phyloP scores from a whole-genome alignment of 2,888 invertebrate genomes.

The Tinea trinotella region DNA sequence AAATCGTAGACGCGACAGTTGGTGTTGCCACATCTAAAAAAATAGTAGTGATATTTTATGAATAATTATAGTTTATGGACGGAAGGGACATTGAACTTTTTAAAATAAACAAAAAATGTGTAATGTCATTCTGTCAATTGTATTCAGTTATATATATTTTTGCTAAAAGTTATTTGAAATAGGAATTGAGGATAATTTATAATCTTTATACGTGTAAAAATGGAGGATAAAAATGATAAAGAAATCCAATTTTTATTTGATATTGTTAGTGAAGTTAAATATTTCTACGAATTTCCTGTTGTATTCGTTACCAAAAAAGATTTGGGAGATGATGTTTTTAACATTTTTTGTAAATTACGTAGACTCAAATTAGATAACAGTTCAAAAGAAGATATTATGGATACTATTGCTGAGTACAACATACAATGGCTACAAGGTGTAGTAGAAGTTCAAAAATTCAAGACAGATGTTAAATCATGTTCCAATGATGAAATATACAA shows the following conservation, averaged over 20 bases:
- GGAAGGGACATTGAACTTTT: too few species aligned
- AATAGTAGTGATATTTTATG: background rate
- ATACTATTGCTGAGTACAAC: slow-evolving; percentile 50
- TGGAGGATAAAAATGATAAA: slow-evolving; percentile 25
- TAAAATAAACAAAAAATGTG: too few species aligned
- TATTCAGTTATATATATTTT: too few species aligned
- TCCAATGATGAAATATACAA: slow-evolving; percentile 40
- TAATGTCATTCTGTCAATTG: too few species aligned
- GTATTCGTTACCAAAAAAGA: slow-evolving; percentile 49
- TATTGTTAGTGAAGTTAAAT: slow-evolving; percentile 49
- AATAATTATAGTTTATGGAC: too few species aligned
- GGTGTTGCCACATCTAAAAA: slow-evolving; percentile 37
- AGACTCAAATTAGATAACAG: slow-evolving; percentile 31
- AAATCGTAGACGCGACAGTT: slow-evolving; percentile 63
- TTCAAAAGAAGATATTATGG: slow-evolving; percentile 29
- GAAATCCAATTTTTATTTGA: slow-evolving; percentile 42
- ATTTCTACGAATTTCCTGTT: slow-evolving; percentile 52
- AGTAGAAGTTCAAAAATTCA: slow-evolving; percentile 45
- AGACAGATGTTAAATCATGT: slow-evolving; percentile 31
- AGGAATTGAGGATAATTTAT: too few species aligned
- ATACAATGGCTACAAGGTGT: slow-evolving; percentile 52
- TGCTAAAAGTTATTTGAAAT: too few species aligned
- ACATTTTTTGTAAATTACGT: slow-evolving; percentile 43
- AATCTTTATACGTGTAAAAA: slow-evolving; percentile 18
- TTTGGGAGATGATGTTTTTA: slow-evolving; percentile 49